A percentile compares a stretch with the other conserved stretches of the same genome.
These are phyloP conservation scores for Tetragonula carbonaria DNA, from an alignment of 2,888 invertebrate species.

Conservation along the genomic window DNA sequence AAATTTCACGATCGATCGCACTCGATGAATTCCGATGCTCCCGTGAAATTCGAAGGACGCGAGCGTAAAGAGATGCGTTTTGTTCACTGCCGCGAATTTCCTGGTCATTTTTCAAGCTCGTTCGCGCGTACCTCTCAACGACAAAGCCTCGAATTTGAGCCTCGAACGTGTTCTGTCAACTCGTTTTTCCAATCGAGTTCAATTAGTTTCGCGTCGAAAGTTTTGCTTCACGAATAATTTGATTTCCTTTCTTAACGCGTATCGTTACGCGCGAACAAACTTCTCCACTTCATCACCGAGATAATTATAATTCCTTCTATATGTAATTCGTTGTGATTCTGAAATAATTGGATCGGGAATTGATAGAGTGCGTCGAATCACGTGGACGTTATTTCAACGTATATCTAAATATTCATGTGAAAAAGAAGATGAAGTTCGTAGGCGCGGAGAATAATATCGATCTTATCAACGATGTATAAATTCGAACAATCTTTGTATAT, in stretches of 20 bases:
- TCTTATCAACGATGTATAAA: not conserved
- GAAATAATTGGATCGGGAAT: not conserved
- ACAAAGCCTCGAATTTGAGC: slow-evolving; percentile 11
- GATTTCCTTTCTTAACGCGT: not conserved
- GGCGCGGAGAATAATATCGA: not conserved
- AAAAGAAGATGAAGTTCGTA: no score
- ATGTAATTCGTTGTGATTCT: not conserved
- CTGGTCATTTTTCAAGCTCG: slow-evolving; percentile 3
- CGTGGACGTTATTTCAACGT: not conserved
- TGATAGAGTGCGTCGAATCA: not conserved
- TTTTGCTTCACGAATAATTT: not conserved
- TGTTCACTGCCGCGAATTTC: not conserved
- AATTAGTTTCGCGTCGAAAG: not conserved
- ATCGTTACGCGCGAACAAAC: no score
- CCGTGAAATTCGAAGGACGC: slow-evolving; percentile 11
- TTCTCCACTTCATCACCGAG: no score
- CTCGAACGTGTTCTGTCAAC: not conserved
- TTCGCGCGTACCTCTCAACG: not conserved
- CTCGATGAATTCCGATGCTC: not conserved
- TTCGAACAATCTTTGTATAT: not conserved
- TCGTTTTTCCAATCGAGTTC: not conserved
- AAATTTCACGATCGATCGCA: slow-evolving; percentile 7
- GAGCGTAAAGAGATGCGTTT: not conserved
- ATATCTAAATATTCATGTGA: no score
- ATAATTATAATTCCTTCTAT: no score